These are phyloP conservation scores for Lithophane leautieri DNA, from an alignment of 2,888 invertebrate species.

Conservation along the genomic window DNA sequence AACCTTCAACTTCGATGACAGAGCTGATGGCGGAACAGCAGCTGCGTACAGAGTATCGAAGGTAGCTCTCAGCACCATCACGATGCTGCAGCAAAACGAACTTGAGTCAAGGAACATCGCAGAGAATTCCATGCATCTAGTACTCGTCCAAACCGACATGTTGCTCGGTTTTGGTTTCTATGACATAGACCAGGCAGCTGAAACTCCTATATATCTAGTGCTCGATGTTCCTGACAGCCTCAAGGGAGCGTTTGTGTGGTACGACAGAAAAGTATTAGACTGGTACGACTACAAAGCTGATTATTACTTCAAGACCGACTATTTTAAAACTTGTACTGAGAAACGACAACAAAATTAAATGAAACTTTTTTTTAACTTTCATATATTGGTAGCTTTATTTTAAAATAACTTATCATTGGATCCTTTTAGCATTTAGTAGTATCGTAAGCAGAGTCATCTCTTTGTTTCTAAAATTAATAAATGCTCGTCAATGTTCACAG, in stretches of 20 bases:
- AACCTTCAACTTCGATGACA: constrained; percentile 74
- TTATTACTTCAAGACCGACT: constrained; percentile 72
- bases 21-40: constrained; percentile 88
- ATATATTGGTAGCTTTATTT: no score
- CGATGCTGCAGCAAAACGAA: constrained; percentile 91
- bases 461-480: no score
- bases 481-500: no score
- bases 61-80: constrained; percentile 92
- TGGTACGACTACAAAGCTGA: constrained; percentile 87
- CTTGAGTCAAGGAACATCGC: constrained; percentile 90
- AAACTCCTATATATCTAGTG: constrained; percentile 89
- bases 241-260: constrained; percentile 92
- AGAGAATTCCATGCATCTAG: constrained; percentile 93
- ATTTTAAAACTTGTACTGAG: constrained; percentile 24
- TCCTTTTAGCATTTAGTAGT: no score
- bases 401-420: no score
- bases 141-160: constrained; percentile 95
- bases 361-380: accelerated
- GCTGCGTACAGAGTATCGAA: constrained; percentile 93
- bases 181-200: constrained; percentile 89
- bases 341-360: constrained; percentile 4
- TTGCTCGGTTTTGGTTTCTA: constrained; percentile 90
- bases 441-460: no score
- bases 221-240: constrained; percentile 87
- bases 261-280: constrained; percentile 88